phyloP scores from a whole-genome alignment of 2,113 vertebrate genomes.

The Atlantisia rogersi region DNA sequence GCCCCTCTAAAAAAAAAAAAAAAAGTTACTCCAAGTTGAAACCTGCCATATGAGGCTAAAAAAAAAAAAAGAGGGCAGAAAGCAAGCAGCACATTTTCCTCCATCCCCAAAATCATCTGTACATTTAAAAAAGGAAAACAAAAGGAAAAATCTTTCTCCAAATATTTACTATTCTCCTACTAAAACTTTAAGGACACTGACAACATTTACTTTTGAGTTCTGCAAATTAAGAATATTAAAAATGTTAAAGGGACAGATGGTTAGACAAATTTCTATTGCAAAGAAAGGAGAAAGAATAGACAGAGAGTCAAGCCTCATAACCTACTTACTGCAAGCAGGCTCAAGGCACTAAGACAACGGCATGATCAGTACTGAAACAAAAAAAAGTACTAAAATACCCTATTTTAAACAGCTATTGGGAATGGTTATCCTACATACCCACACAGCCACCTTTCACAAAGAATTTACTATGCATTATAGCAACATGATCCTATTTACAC shows the following conservation, averaged over 20 bases:
- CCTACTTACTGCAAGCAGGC: neutral
- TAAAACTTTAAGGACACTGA: neutral
- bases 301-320: accelerated
- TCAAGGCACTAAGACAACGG: neutral
- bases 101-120: neutral
- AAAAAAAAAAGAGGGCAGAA: neutral
- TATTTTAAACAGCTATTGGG: neutral
- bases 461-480: slow-evolving; percentile 4
- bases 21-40: neutral
- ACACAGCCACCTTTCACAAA: neutral
- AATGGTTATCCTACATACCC: neutral
- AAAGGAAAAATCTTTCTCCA: neutral
- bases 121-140: neutral
- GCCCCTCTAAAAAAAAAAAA: neutral
- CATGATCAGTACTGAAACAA: neutral
- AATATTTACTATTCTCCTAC: neutral
- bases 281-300: neutral
- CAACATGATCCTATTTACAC: neutral
- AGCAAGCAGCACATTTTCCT: neutral
- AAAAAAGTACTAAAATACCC: neutral
- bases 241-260: neutral
- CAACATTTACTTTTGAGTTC: neutral
- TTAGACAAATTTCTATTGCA: neutral
- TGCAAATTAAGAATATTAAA: neutral
- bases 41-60: neutral